phyloP scores from a whole-genome alignment of 2,797 vertebrate genomes.

The Tarsius wallacei region DNA sequence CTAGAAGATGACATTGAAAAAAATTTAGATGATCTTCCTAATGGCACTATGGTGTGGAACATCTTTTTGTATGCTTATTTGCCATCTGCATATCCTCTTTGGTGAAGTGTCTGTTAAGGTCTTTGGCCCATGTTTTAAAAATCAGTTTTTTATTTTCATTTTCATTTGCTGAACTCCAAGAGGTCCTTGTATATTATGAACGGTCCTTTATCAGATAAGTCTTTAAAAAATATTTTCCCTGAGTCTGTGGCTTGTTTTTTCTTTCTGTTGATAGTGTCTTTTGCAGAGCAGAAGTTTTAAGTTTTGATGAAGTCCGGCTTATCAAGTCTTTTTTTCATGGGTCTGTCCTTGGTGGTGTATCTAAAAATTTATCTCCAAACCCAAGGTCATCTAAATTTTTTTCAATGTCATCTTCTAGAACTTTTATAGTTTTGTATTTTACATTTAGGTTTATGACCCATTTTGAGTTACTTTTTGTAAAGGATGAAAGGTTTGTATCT shows the following conservation, averaged over 20 bases:
- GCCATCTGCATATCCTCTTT: neutral
- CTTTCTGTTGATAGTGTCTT: neutral
- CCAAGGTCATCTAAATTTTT: neutral
- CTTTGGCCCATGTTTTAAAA: neutral
- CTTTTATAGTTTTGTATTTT: neutral
- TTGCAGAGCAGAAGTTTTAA: neutral
- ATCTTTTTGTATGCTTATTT: constrained; percentile 11
- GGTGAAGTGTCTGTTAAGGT: neutral
- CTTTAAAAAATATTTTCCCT: constrained; percentile 56
- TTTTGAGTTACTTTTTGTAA: neutral
- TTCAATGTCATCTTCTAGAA: neutral
- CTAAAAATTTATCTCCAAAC: neutral
- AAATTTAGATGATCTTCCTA: neutral
- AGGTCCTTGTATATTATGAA: neutral
- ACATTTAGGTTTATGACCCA: neutral
- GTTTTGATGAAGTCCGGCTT: neutral
- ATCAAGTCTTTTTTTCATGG: constrained; percentile 42
- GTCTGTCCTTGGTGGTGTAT: neutral
- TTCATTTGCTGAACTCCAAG: neutral
- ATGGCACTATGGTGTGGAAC: neutral
- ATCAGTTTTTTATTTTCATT: neutral
- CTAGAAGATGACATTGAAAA: neutral
- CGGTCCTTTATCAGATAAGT: constrained; percentile 22
- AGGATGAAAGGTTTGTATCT: neutral
- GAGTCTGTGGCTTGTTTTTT: neutral